Conservation (phyloP, 2,888 invertebrate species). For the Heliconius sara region DNA sequence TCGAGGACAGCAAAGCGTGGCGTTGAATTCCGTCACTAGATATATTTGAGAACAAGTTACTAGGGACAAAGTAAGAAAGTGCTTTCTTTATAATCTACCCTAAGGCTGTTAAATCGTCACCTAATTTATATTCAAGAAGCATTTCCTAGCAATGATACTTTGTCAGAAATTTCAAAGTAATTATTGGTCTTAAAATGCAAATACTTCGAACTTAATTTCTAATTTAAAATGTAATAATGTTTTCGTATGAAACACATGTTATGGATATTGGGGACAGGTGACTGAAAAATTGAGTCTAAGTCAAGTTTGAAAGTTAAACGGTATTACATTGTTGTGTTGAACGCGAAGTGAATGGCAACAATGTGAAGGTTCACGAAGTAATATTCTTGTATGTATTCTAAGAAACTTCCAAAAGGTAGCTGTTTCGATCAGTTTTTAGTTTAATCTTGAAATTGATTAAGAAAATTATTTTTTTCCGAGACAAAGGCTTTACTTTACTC, state of each 20-base stretch:
- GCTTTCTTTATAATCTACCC: conserved; percentile 4
- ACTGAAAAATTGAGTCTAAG: background rate
- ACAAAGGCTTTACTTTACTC: too few species aligned
- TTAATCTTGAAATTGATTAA: too few species aligned
- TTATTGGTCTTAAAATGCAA: conserved; percentile 21
- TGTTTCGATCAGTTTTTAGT: too few species aligned
- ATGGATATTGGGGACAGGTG: background rate
- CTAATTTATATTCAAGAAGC: conserved; percentile 27
- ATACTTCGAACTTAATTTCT: conserved; percentile 13
- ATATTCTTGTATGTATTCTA: background rate
- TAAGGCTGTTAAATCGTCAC: background rate
- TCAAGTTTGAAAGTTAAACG: background rate
- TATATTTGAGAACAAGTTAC: background rate
- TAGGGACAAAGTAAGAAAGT: background rate
- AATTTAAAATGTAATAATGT: conserved; percentile 4
- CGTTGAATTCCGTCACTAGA: too few species aligned
- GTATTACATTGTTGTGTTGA: conserved; percentile 6
- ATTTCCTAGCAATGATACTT: conserved; percentile 26
- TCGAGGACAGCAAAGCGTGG: too few species aligned
- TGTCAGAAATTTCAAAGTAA: conserved; percentile 23
- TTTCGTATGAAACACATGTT: background rate
- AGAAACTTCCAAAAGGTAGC: background rate
- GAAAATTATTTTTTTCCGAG: too few species aligned
- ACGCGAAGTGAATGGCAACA: background rate
- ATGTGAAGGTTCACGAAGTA: background rate